A percentile compares a stretch with the other conserved stretches of the same genome.
Conservation (phyloP, 2,888 invertebrate genomes). For the Frankliniella intonsa region DNA sequence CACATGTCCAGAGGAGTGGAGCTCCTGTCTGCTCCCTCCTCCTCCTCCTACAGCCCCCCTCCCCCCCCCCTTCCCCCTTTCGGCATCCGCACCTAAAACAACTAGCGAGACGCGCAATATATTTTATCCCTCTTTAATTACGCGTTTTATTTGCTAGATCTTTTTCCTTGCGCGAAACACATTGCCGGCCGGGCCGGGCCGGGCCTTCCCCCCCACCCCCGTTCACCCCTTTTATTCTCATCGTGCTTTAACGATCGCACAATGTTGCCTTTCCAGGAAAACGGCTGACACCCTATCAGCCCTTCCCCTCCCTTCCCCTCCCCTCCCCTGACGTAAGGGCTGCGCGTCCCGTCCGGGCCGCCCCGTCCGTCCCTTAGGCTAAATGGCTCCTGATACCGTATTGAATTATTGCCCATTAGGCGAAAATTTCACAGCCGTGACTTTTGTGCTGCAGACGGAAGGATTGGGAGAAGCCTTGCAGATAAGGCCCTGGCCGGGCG, state of each 20-base stretch:
- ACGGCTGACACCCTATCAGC: slow-evolving; percentile 30
- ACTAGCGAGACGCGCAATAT: neutral
- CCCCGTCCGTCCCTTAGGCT: slow-evolving; percentile 28
- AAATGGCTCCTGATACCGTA: slow-evolving; percentile 26
- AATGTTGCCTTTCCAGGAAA: slow-evolving; percentile 25
- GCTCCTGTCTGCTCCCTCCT: no score
- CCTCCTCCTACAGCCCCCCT: no score
- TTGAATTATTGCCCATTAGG: slow-evolving; percentile 26
- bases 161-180: slow-evolving; percentile 9
- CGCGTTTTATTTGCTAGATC: slow-evolving; percentile 10
- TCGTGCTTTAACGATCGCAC: slow-evolving; percentile 19
- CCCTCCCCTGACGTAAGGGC: slow-evolving; percentile 30
- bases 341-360: slow-evolving; percentile 30
- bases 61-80: neutral
- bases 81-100: neutral
- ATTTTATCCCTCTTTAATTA: slow-evolving; percentile 17
- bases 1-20: no score
- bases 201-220: neutral
- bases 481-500: neutral
- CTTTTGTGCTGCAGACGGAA: slow-evolving; percentile 26
- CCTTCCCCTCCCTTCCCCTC: slow-evolving; percentile 35
- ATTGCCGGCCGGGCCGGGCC: slow-evolving; percentile 34
- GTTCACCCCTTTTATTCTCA: slow-evolving; percentile 16
- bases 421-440: slow-evolving; percentile 26
- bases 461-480: slow-evolving; percentile 14